Base-by-base conservation (phyloP, 2,888 invertebrate species). In the Zootermopsis nevadensis region DNA sequence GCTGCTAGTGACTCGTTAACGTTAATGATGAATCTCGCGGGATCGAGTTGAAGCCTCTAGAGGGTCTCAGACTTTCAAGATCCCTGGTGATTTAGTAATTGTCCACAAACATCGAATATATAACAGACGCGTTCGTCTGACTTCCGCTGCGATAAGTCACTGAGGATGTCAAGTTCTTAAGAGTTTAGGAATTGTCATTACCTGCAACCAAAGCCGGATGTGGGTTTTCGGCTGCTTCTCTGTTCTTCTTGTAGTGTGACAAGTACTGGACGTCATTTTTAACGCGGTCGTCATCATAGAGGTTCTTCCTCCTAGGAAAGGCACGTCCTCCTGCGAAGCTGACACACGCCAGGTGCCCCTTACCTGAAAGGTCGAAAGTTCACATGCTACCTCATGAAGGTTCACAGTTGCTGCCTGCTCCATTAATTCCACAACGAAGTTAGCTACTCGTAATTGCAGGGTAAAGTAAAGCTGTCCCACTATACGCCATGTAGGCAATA, bases 171-270 rank as follows among this genome's bases (percentile, higher is more conserved):
- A 66, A n/a, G 30, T 66, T n/a, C 15, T 48, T 19, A 15, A 48
- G 48, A 48, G 48, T 15, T 19, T 0, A 48, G 48, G 12, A n/a
- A 48, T 19, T 48, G 22, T 0, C n/a, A 90, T 89, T 67, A 84
- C 85, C 84, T 80, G 83, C 77, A 27, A 82, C 85, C 33, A 83
- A 84, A 42, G 48, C 35, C 38, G 69, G 38, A 31, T 67, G 90
- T 86, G 91, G 88, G 80, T 91, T 91, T 87, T 92, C 91, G 86
- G 93, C 93, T 87, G 93, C 94, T 87, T 93, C 92, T 87, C 94
- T 92, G 90, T 95, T 94, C 91, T 94, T 95, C 91, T 94, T 94
- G 92, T 97, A 97, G 92, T 94, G 96, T 89, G 96, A 96, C 89
- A 96, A 93, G 88, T 96, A 93, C 89, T 95, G 95, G 90, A 97